Evolutionary conservation across 2,113 vertebrate species (phyloP), one percentile per base, ranked within the genome.

Genomic region (Colius striatus): DNA sequence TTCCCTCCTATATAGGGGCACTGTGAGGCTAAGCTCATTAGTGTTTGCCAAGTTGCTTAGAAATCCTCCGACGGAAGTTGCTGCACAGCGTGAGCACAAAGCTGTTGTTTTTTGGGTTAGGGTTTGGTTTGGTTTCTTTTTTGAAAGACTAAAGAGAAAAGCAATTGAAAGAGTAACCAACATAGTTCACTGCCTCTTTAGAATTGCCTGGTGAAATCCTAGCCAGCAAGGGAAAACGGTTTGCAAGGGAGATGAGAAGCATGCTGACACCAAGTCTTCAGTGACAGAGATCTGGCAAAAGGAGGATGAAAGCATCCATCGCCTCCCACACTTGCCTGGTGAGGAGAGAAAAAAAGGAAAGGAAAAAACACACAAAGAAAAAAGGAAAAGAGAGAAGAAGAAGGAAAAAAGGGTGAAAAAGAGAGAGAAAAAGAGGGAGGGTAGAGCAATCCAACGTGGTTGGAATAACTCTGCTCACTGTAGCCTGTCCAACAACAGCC

Each of bases 401-500:
- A 36, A 34, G 70, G 3, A 34, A 13, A 47, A n/a, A 32, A 45
- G 25, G 15, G 2, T 25, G 4, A n/a, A 70, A 57, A 9, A 41
- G 16, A 85, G 11, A 73, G 50, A 50, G 41, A 78, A 62, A 68
- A 51, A 23, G 27, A 82, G 55, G 30, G 54, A 67, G 84, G 62
- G 47, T 60, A 15, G 29, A 90, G 57, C 36, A 68, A 41, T 73
- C 47, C 86, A 85, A 5, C 41, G 1, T 41, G 43, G 89, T 43
- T 79, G 60, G 84, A 96, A 96, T 70, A 87, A 51, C 68, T 75
- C 93, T 48, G 76, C 89, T 96, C 61, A 45, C 55, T 68, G 93
- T 48, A 65, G 87, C 73, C 61, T 60, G 94, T 95, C 95, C 95
- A 94, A 57, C 86, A 83, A 93, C 78, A 84, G 93, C 93, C 87